Base-by-base conservation (phyloP, 2,113 vertebrate species). In the Lagenorhynchus albirostris region DNA sequence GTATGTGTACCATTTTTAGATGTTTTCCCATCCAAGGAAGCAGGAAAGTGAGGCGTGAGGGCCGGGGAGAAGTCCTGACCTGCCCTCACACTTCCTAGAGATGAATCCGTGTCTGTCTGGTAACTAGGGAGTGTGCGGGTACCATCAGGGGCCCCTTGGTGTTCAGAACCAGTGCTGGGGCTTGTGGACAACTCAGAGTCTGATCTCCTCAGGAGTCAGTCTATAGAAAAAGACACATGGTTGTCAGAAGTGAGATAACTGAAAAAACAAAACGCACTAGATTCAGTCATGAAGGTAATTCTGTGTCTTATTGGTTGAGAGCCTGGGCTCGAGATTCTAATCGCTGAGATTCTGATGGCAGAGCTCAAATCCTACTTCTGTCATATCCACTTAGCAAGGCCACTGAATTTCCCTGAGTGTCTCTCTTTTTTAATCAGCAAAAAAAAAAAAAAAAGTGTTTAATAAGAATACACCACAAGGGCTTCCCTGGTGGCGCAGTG, bases 101-200 rank as follows among this genome's bases (percentile, higher is more conserved):
- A 36, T 0, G 21, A 47, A 13, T 26, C 26, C 1, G 7, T 25
- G 50, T 50, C 23, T 13, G 20, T 44, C 44, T 73, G 5, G 1
- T 12, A 25, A 1, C 10, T 5, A 55, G 63, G 0, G 67, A 47
- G n/a, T 7, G 0, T 6, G 41, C 1, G 13, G 13, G n/a, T 6
- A 17, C 25, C 31, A 25, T 15, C 1, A 0, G 12, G 18, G 50
- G n/a, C 8, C 6, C 10, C 41, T 6, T 11, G 9, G 6, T 2
- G 0, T 44, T 21, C n/a, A 81, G 87, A 67, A 31, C 44, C 38
- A 29, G 26, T 60, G 38, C 53, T 31, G 60, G 5, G 2, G 18
- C 86, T 26, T 50, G 47, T 9, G 33, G 36, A 33, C 33, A 38
- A n/a, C 4, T 44, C 9, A 25, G 25, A 44, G 9, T 23, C 15